These are phyloP conservation scores for Orycteropus afer DNA, from an alignment of 2,113 vertebrate species.

Conservation along the genomic window DNA sequence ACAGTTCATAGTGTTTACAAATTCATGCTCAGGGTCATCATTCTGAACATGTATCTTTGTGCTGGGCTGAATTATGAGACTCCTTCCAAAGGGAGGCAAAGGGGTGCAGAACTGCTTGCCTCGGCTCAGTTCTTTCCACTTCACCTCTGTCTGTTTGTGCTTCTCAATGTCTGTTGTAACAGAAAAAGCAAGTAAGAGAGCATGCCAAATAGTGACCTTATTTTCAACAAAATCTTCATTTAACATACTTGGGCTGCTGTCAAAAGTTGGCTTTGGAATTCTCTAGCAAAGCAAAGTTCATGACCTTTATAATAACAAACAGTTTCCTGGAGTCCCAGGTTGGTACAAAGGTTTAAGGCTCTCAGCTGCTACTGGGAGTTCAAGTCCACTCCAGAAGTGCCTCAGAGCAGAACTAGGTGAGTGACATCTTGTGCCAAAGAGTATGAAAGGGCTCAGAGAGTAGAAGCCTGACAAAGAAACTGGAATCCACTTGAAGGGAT, in stretches of 20 bases:
- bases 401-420: not conserved
- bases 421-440: not conserved
- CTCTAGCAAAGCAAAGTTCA: not conserved
- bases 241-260: not conserved
- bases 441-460: not conserved
- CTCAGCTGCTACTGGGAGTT: not conserved
- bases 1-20: not conserved
- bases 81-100: not conserved
- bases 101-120: not conserved
- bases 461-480: not conserved
- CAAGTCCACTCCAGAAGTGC: not conserved
- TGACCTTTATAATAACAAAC: not conserved
- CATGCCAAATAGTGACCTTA: not conserved
- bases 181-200: not conserved
- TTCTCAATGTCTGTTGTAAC: not conserved
- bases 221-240: not conserved
- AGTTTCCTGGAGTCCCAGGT: not conserved
- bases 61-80: not conserved
- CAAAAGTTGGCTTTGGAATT: not conserved
- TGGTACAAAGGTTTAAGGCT: not conserved
- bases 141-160: not conserved
- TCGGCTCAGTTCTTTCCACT: not conserved
- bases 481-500: not conserved
- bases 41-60: not conserved
- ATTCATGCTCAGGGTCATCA: not conserved